Base-by-base conservation (phyloP, 2,113 vertebrate genomes). In the Monopterus albus region DNA sequence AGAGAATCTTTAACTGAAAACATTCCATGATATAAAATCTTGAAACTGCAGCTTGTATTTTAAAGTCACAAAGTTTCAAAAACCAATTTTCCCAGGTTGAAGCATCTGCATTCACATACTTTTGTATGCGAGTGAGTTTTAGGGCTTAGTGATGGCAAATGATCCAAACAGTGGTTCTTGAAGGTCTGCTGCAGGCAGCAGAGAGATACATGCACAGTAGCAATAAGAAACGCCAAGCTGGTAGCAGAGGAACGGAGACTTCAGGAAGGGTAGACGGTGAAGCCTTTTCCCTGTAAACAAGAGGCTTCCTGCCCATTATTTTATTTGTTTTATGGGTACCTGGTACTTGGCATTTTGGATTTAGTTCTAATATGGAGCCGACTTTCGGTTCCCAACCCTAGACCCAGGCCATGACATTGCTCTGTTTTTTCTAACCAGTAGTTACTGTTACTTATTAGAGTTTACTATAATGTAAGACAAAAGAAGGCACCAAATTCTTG, bases 191-290 rank as follows among this genome's bases (percentile, higher is more conserved):
- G 55, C 33, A 55, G 17, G 11, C 46, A 21, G 14, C 26, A 40
- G 10, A 55, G 38, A 43, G 9, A 53, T 6, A 52, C 28, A 50
- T 55, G 49, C 11, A 62, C 39, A 23, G 29, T 10, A 29, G 12
- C 17, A 51, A 21, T 38, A 36, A 21, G 35, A 46, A 17, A 46
- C 8, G 38, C 42, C 42, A 10, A 46, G 42, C 13, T n/a, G 59
- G 18, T 33, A 20, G 46, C 45, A 45, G 59, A 59, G 61, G 33
- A 55, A 78, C 51, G 38, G 66, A 80, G 61, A 68, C 77, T 63
- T 67, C 47, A 50, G 39, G 26, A 38, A 7, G 26, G 31, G 52
- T n/a, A 20, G 42, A 52, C 39, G 36, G 51, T 40, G 42, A 63
- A 33, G 25, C 38, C 36, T 57, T 38, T 57, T 49, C 55, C 25